Conservation (phyloP, 2,113 vertebrate species). For the Leiothrix lutea region DNA sequence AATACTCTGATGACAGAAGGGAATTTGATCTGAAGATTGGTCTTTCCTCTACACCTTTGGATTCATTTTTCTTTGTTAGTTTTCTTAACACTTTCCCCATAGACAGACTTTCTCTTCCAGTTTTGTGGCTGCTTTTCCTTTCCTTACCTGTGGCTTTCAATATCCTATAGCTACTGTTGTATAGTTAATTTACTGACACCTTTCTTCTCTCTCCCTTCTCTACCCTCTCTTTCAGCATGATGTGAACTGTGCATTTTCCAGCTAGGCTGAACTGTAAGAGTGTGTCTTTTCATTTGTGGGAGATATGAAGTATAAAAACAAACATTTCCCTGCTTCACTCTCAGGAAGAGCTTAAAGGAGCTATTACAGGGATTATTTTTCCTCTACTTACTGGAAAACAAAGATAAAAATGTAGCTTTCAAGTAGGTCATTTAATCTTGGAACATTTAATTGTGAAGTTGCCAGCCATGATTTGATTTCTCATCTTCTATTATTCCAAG, state of each 20-base stretch:
- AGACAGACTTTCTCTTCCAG: neutral
- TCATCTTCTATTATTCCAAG: constrained; percentile 70
- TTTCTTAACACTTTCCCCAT: neutral
- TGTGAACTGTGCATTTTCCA: neutral
- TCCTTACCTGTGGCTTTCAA: neutral
- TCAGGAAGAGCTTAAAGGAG: constrained; percentile 30
- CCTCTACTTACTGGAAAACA: constrained; percentile 56
- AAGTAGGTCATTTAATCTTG: constrained; percentile 69
- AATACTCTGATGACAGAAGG: neutral
- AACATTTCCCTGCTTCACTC: neutral
- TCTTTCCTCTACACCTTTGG: neutral
- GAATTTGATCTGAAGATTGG: neutral
- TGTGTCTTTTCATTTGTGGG: constrained; percentile 16
- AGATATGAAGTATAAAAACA: constrained; percentile 53
- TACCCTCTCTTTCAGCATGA: neutral
- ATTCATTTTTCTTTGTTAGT: neutral
- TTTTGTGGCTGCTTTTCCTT: neutral
- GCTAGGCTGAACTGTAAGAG: neutral
- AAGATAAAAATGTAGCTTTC: constrained; percentile 73
- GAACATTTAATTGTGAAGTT: constrained; percentile 63
- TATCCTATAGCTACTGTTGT: neutral
- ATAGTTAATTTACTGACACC: neutral
- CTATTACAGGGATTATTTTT: constrained; percentile 41
- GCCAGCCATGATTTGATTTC: constrained; percentile 62
- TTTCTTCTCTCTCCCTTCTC: neutral